Evolutionary conservation across 2,888 invertebrate genomes (phyloP).

Genomic region (Nomada lathburiana): DNA sequence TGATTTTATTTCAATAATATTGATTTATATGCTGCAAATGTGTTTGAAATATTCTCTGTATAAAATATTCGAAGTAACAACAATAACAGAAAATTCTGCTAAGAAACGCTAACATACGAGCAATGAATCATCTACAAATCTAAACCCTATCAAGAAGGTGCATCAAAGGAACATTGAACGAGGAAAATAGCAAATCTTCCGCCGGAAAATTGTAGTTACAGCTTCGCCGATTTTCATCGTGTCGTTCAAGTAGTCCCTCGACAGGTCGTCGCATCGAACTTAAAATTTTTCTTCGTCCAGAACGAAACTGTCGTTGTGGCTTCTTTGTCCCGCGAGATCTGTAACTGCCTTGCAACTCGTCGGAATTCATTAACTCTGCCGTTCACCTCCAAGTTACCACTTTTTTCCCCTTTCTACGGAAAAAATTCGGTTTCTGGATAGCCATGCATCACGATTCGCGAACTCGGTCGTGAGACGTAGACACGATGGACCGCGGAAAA

Average conservation of each 20-base stretch:
- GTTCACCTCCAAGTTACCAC: conserved; percentile 1
- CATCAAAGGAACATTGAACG: too few species aligned
- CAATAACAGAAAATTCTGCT: too few species aligned
- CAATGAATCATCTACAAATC: too few species aligned
- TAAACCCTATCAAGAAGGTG: too few species aligned
- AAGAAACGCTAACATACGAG: too few species aligned
- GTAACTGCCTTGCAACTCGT: conserved; percentile 31
- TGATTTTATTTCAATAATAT: too few species aligned
- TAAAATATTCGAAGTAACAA: too few species aligned
- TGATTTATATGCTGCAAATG: too few species aligned
- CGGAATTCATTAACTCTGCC: conserved; percentile 68
- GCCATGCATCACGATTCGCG: conserved; percentile 23
- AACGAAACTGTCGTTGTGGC: conserved; percentile 33
- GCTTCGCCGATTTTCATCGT: not conserved
- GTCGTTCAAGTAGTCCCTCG: conserved; percentile 2
- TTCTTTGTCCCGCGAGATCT: conserved; percentile 27
- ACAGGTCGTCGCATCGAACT: not conserved
- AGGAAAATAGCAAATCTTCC: too few species aligned
- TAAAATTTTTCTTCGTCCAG: conserved; percentile 37
- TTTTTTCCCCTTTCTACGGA: conserved; percentile 14
- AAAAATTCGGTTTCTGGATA: conserved; percentile 18
- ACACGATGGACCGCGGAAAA: conserved; percentile 38
- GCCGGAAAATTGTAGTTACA: too few species aligned
- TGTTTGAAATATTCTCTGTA: too few species aligned
- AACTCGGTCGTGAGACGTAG: conserved; percentile 13